phyloP scores from a whole-genome alignment of 2,888 invertebrate genomes.

The Euproctis similis region DNA sequence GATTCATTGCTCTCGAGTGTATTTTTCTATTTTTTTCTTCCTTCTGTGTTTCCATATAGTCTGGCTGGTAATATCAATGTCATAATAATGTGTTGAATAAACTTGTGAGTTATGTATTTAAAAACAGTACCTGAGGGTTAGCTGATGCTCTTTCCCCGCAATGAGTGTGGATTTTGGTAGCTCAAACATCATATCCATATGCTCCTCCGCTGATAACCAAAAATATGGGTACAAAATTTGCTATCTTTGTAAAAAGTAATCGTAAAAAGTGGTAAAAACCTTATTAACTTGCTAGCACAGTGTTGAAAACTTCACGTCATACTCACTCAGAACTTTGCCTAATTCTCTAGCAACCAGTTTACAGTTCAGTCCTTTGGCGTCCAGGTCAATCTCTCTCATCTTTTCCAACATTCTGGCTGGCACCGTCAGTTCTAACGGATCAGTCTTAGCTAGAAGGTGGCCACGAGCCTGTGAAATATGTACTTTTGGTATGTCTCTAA shows the following conservation, averaged over 20 bases:
- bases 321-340: slow-evolving; percentile 39
- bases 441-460: slow-evolving; percentile 87
- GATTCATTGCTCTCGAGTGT: no score
- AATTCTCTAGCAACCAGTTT: slow-evolving; percentile 47
- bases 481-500: no score
- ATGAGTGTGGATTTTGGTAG: slow-evolving; percentile 82
- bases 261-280: no score
- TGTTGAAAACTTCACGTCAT: no score
- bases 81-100: no score
- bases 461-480: slow-evolving; percentile 83
- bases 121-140: neutral
- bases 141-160: slow-evolving; percentile 65
- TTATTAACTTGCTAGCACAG: no score
- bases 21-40: no score
- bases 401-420: slow-evolving; percentile 40
- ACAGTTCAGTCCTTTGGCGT: slow-evolving; percentile 35
- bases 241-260: no score
- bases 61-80: no score
- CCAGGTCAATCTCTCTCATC: slow-evolving; percentile 16
- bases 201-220: slow-evolving; percentile 48
- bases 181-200: slow-evolving; percentile 80
- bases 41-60: neutral
- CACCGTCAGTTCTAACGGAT: slow-evolving; percentile 82
- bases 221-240: no score
- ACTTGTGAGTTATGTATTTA: neutral